phyloP scores from a whole-genome alignment of 2,797 vertebrate species.

The Eulemur albifrons region DNA sequence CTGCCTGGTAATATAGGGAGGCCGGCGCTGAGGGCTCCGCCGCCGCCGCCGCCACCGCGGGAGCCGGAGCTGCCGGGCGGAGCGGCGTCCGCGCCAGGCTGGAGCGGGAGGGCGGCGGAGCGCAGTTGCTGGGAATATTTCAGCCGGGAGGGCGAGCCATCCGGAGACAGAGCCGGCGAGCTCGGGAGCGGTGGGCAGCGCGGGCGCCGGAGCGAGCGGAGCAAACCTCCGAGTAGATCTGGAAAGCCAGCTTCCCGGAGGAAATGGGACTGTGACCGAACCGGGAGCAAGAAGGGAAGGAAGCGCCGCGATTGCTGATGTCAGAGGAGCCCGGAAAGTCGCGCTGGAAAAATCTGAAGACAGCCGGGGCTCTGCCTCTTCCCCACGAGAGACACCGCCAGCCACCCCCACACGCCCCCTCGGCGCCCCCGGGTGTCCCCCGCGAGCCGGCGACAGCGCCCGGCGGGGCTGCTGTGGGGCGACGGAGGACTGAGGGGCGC shows the following conservation, averaged over 20 bases:
- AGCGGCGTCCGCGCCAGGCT: constrained; percentile 57
- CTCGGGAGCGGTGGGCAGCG: not conserved
- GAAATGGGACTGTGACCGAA: constrained; percentile 59
- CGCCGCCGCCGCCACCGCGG: constrained; percentile 56
- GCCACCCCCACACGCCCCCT: constrained; percentile 50
- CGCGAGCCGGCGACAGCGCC: constrained; percentile 1
- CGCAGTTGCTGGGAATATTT: constrained; percentile 47
- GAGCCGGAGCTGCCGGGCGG: constrained; percentile 63
- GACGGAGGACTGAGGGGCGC: constrained; percentile 37
- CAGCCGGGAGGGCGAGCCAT: not conserved
- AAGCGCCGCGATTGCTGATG: constrained; percentile 74
- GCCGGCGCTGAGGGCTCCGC: constrained; percentile 71
- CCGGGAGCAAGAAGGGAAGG: constrained; percentile 62
- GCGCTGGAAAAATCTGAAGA: constrained; percentile 67
- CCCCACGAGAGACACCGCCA: not conserved
- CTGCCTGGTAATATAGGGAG: constrained; percentile 76
- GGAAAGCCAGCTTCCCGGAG: constrained; percentile 52
- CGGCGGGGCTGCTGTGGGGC: constrained; percentile 43
- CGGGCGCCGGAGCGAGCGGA: not conserved
- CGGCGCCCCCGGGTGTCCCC: constrained; percentile 24
- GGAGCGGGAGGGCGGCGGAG: constrained; percentile 53
- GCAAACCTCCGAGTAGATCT: not conserved
- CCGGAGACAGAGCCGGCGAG: not conserved
- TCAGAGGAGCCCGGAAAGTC: constrained; percentile 80
- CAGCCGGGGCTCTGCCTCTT: constrained; percentile 27